Percentiles rank a stretch among this genome's conserved stretches.
Conservation (phyloP, 2,888 invertebrate genomes). For the Lochmaea crataegi region DNA sequence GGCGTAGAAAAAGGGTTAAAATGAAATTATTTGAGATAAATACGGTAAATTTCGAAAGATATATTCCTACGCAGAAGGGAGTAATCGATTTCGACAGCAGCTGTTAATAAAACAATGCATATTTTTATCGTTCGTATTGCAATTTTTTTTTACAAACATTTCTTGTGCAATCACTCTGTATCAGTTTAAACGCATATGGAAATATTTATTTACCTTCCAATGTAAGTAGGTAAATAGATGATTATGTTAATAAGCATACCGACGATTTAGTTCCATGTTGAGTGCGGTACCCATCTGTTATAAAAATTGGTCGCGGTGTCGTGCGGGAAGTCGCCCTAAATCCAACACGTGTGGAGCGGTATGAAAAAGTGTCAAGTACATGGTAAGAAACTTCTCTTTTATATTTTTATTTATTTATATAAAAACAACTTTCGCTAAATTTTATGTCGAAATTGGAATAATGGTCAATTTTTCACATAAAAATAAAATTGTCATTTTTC, state of each 20-base stretch:
- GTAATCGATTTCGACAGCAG: not conserved
- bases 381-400: conserved; percentile 12
- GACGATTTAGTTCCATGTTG: conserved; percentile 4
- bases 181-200: conserved; percentile 8
- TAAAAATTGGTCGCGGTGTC: conserved; percentile 24
- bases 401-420: not conserved
- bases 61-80: too few relatives aligned
- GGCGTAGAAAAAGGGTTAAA: too few relatives aligned
- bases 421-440: too few relatives aligned
- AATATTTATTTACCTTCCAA: conserved; percentile 18
- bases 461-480: too few relatives aligned
- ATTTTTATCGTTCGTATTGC: not conserved
- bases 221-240: conserved; percentile 18
- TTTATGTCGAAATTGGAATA: too few relatives aligned
- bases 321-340: conserved; percentile 36
- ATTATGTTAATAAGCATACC: conserved; percentile 28
- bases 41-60: too few relatives aligned
- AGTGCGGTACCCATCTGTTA: conserved; percentile 23
- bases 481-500: too few relatives aligned
- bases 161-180: not conserved
- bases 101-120: too few relatives aligned
- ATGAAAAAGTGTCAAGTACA: conserved; percentile 32
- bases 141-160: not conserved
- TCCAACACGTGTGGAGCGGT: not conserved
- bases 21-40: too few relatives aligned